Evolutionary conservation across 2,888 invertebrate species (phyloP).

Genomic region (Silvanus unidentatus): DNA sequence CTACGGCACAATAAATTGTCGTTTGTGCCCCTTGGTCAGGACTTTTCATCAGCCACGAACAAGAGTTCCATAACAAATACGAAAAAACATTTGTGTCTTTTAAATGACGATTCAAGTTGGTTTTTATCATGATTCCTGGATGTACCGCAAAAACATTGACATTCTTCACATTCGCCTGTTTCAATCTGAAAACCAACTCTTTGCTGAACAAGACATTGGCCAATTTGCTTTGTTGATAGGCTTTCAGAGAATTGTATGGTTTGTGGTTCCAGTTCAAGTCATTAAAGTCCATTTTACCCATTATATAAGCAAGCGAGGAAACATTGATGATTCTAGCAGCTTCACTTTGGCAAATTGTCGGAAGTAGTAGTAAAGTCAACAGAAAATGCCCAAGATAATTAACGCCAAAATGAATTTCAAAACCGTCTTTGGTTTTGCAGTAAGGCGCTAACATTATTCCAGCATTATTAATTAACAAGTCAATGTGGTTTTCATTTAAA

Average conservation of each 20-base stretch:
- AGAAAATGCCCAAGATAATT: conserved; percentile 83
- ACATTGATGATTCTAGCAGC: conserved; percentile 45
- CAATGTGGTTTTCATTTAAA: conserved; percentile 59
- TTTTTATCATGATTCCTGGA: no score
- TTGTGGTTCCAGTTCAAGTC: conserved; percentile 63
- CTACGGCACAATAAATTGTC: no score
- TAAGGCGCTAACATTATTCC: conserved; percentile 57
- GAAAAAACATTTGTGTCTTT: no score
- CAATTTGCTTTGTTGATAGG: conserved; percentile 69
- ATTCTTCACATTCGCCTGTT: no score
- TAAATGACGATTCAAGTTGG: no score
- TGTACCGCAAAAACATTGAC: no score
- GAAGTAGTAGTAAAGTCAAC: conserved; percentile 70
- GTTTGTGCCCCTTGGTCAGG: no score
- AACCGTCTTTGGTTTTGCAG: conserved; percentile 62
- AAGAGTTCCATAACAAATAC: no score
- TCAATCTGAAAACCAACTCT: no score
- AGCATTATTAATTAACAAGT: conserved; percentile 76
- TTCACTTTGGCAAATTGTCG: conserved; percentile 46
- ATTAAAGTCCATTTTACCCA: conserved; percentile 53
- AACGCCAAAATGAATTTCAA: conserved; percentile 75
- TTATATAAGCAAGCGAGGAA: conserved; percentile 44
- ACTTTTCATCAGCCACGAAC: no score
- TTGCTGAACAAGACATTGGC: conserved; percentile 68
- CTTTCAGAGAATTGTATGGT: conserved; percentile 56